Evolutionary conservation across 2,113 vertebrate species (phyloP).

Genomic region (Peromyscus maniculatus): DNA sequence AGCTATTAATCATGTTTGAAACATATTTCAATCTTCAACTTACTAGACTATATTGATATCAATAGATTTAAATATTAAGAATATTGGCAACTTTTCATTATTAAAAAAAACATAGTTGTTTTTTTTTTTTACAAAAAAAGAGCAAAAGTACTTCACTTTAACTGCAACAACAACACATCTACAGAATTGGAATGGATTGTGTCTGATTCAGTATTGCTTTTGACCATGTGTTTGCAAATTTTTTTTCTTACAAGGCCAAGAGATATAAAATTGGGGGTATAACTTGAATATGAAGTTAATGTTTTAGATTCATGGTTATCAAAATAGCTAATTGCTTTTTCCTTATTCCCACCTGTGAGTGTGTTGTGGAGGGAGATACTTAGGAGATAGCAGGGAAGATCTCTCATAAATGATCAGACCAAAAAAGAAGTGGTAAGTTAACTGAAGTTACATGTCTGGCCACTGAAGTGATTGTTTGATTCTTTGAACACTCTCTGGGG

Average conservation of each 20-base stretch:
- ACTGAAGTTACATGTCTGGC: neutral
- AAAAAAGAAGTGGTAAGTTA: neutral
- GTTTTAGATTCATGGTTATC: neutral
- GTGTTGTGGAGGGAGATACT: neutral
- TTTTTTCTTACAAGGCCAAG: neutral
- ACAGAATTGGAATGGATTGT: neutral
- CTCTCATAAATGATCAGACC: neutral
- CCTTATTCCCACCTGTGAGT: neutral
- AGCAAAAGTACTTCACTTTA: neutral
- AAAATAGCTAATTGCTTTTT: neutral
- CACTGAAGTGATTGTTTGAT: neutral
- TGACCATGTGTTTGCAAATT: neutral
- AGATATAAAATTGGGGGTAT: neutral
- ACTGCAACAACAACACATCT: neutral
- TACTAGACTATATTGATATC: neutral
- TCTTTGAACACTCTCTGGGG: neutral
- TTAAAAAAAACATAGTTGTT: neutral
- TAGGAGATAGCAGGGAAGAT: neutral
- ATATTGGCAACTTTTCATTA: neutral
- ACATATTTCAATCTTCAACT: neutral
- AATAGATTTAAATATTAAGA: neutral
- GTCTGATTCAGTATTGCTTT: neutral
- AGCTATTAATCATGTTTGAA: neutral
- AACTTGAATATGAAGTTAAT: neutral
- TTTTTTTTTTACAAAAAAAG: neutral